phyloP scores from a whole-genome alignment of 2,888 invertebrate genomes.

The Drosophila glabriapex region DNA sequence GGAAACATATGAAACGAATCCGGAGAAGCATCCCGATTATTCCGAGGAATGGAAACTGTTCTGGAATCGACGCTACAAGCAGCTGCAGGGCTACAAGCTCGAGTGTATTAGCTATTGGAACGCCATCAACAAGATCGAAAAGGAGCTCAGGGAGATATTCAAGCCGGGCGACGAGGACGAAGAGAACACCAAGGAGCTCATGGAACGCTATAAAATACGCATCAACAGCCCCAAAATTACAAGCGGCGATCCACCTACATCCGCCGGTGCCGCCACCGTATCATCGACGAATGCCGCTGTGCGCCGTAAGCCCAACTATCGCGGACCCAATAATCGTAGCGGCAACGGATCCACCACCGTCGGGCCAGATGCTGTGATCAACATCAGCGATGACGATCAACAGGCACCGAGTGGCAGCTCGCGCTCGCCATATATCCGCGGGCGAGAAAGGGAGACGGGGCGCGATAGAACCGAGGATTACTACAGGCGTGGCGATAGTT shows the following conservation, averaged over 20 bases:
- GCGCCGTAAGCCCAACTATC: constrained; percentile 61
- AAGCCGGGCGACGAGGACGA: constrained; percentile 86
- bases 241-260: not conserved
- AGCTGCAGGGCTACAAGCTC: constrained; percentile 94
- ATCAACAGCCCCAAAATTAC: constrained; percentile 49
- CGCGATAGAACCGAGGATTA: constrained; percentile 24
- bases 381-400: constrained; percentile 84
- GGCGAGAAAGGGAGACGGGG: constrained; percentile 18
- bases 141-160: constrained; percentile 89
- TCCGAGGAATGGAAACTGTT: constrained; percentile 96
- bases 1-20: constrained; percentile 92
- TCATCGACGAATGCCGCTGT: not conserved
- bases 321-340: constrained; percentile 20
- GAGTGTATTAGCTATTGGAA: constrained; percentile 96
- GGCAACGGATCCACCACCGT: constrained; percentile 6
- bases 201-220: constrained; percentile 84
- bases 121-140: constrained; percentile 89
- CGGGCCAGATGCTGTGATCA: constrained; percentile 68
- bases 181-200: constrained; percentile 82
- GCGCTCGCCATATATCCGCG: constrained; percentile 53
- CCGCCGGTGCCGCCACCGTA: not conserved
- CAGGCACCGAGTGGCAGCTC: constrained; percentile 34
- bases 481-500: constrained; percentile 28
- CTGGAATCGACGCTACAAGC: constrained; percentile 94
- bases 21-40: constrained; percentile 95